phyloP scores from a whole-genome alignment of 92 coral and sea anemone species.

The Epizoanthus illoricatus region DNA sequence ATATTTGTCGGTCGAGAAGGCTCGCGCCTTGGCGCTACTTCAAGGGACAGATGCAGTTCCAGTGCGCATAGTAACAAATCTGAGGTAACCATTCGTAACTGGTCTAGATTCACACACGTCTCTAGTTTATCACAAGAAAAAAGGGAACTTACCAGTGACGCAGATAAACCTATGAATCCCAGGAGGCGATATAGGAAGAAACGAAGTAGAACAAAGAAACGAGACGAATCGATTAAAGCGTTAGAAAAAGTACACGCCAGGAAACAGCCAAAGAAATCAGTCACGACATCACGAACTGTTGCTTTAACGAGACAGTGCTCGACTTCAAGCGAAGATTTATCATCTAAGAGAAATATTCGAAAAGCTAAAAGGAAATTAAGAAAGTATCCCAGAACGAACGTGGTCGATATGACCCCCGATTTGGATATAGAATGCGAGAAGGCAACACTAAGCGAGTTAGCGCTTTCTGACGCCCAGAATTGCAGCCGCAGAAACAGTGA shows the following conservation, averaged over 20 bases:
- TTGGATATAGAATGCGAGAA: slow-evolving; percentile 14
- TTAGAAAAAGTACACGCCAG: background rate
- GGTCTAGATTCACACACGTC: slow-evolving; percentile 38
- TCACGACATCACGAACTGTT: background rate
- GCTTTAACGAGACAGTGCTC: slow-evolving; percentile 17
- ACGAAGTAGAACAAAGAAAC: slow-evolving; percentile 30
- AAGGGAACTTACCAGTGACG: slow-evolving; percentile 24
- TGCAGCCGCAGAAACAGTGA: slow-evolving; percentile 29
- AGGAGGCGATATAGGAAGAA: slow-evolving; percentile 43
- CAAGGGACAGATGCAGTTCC: slow-evolving; percentile 28
- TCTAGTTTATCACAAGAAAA: slow-evolving; percentile 20
- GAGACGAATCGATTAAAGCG: slow-evolving; percentile 4
- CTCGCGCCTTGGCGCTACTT: slow-evolving; percentile 29
- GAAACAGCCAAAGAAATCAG: background rate
- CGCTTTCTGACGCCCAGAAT: slow-evolving; percentile 46
- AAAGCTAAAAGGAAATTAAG: slow-evolving; percentile 32
- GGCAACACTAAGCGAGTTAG: slow-evolving; percentile 40
- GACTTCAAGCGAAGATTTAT: background rate
- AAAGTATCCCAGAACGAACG: background rate
- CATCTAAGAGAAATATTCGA: background rate
- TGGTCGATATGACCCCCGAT: background rate
- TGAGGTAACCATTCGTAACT: slow-evolving; percentile 51
- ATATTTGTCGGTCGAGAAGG: slow-evolving; percentile 59
- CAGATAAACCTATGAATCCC: background rate
- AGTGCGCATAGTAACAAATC: slow-evolving; percentile 43